Evolutionary conservation across 2,888 invertebrate genomes (phyloP).

Genomic region (Pimpla rufipes): DNA sequence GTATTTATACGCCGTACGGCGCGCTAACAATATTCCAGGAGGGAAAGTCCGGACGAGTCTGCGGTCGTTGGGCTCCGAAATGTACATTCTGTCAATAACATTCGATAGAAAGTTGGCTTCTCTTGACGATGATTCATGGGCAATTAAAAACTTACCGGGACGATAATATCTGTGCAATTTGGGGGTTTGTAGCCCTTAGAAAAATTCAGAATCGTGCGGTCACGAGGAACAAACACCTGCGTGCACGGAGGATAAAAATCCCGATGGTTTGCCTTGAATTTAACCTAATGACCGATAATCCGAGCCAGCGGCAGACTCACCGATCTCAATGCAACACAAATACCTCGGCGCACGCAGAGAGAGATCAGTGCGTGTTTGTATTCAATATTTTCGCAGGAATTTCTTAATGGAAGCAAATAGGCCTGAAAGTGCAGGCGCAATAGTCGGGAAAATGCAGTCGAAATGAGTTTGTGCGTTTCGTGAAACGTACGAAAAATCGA

Average conservation of each 20-base stretch:
- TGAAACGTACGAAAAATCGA: conserved; percentile 53
- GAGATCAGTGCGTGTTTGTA: conserved; percentile 46
- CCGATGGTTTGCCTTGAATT: background rate
- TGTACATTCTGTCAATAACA: too few species aligned
- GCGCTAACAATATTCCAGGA: conserved; percentile 7
- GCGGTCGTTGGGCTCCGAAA: background rate
- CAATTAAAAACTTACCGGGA: background rate
- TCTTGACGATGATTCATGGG: background rate
- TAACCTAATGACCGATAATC: background rate
- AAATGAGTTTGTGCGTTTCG: conserved; percentile 43
- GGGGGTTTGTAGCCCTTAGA: background rate
- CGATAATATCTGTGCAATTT: background rate
- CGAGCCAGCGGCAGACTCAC: background rate
- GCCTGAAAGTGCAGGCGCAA: conserved; percentile 5
- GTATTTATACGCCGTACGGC: background rate
- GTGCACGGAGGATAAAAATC: background rate
- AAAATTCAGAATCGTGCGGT: background rate
- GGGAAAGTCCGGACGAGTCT: background rate
- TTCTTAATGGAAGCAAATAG: conserved; percentile 52
- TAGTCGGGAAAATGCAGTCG: conserved; percentile 25
- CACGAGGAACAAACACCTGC: background rate
- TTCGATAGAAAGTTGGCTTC: background rate
- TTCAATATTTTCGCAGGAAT: conserved; percentile 48
- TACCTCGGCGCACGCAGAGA: conserved; percentile 2
- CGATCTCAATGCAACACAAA: background rate